These are phyloP conservation scores for human DNA, from an alignment of 2,113 vertebrate species.

Conservation along the genomic window GRCh38 chr9:35340001-35340500, in stretches of 20 bases:
- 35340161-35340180: slow-evolving; percentile 69
- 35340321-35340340: slow-evolving; percentile 57
- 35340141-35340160: slow-evolving; percentile 73
- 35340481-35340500: not conserved
- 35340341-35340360: slow-evolving; percentile 70
- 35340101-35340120: slow-evolving; percentile 67
- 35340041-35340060: slow-evolving; percentile 52
- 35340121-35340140: slow-evolving; percentile 67
- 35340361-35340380: slow-evolving; percentile 81
- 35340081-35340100: slow-evolving; percentile 59
- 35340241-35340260: slow-evolving; percentile 77
- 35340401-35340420: slow-evolving; percentile 67
- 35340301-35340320: slow-evolving; percentile 76
- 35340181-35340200: slow-evolving; percentile 71
- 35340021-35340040: slow-evolving; percentile 50
- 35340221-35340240: slow-evolving; percentile 68
- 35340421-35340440: slow-evolving; percentile 53
- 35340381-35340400: slow-evolving; percentile 83
- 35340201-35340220: slow-evolving; percentile 68
- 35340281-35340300: slow-evolving; percentile 75
- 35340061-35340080: slow-evolving; percentile 62
- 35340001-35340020: not conserved
- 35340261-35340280: slow-evolving; percentile 80
- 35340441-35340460: slow-evolving; percentile 61
- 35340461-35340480: not conserved